phyloP scores from a whole-genome alignment of 1,140 invertebrate genomes.

The Drosophila bocqueti region DNA sequence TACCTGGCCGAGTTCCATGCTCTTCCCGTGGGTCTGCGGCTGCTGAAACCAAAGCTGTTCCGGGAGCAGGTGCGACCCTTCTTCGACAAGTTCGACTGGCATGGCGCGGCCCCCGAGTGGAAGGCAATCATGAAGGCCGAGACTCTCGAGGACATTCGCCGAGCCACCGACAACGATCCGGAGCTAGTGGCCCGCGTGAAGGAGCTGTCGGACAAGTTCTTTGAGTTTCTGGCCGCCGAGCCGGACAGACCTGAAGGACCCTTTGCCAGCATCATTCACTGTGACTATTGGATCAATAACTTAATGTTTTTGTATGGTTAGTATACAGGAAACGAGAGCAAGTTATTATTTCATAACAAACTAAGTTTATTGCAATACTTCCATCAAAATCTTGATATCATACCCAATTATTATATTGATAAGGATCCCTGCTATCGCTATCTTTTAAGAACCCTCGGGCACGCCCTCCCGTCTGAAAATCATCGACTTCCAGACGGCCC shows the following conservation, averaged over 20 bases:
- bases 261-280: slow-evolving; percentile 87
- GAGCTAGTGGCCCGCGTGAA: slow-evolving; percentile 26
- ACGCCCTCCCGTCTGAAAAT: slow-evolving; percentile 86
- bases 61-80: slow-evolving; percentile 82
- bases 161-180: slow-evolving; percentile 52
- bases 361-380: not conserved
- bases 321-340: not conserved
- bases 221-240: slow-evolving; percentile 47
- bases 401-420: not conserved
- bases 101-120: slow-evolving; percentile 53
- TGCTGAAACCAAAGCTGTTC: slow-evolving; percentile 86
- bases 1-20: slow-evolving; percentile 87
- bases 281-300: slow-evolving; percentile 89
- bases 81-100: slow-evolving; percentile 77
- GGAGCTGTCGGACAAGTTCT: slow-evolving; percentile 53
- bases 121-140: slow-evolving; percentile 61
- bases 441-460: slow-evolving; percentile 49
- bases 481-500: slow-evolving; percentile 88
- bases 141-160: slow-evolving; percentile 54
- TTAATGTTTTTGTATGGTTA: slow-evolving; percentile 85
- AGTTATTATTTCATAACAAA: not conserved
- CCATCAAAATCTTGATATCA: not conserved
- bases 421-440: not conserved
- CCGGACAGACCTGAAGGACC: slow-evolving; percentile 47
- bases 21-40: slow-evolving; percentile 86